Percentiles rank a stretch among this genome's conserved stretches.
Evolutionary conservation across 2,797 vertebrate species (phyloP).

Genomic region (Premnoplex brunnescens): DNA sequence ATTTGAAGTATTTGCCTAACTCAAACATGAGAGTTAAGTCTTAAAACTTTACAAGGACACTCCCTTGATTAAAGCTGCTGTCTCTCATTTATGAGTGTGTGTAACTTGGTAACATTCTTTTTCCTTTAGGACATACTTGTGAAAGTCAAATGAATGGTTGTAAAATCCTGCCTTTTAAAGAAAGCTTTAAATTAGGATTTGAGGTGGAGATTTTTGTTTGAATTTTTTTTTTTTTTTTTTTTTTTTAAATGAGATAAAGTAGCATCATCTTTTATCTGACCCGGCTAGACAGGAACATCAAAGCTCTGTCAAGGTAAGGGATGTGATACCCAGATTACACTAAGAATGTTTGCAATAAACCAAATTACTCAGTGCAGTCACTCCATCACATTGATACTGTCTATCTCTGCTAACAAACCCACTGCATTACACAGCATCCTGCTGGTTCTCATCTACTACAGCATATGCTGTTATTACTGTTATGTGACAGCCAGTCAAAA

Average conservation of each 20-base stretch:
- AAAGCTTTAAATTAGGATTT: not conserved
- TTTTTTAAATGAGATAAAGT: not conserved
- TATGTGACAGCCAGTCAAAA: not conserved
- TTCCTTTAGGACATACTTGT: not conserved
- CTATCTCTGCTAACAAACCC: not conserved
- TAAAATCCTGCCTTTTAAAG: not conserved
- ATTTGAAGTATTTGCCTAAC: not conserved
- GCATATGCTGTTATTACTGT: not conserved
- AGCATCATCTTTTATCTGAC: slow-evolving; percentile 10
- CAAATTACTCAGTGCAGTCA: not conserved
- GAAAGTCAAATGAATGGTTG: not conserved
- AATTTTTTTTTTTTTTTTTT: not conserved
- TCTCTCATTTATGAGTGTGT: not conserved
- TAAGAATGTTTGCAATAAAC: not conserved
- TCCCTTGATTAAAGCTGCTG: not conserved
- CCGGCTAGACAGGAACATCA: not conserved
- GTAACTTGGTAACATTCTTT: not conserved
- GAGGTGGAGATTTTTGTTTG: not conserved
- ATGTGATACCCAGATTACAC: not conserved
- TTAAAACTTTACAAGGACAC: not conserved
- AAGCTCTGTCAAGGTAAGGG: not conserved
- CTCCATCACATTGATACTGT: not conserved
- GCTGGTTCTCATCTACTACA: not conserved
- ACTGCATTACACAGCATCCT: not conserved
- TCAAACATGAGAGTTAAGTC: not conserved